Evolutionary conservation across 2,888 invertebrate genomes (phyloP).

Genomic region (Pyrgus malvae): DNA sequence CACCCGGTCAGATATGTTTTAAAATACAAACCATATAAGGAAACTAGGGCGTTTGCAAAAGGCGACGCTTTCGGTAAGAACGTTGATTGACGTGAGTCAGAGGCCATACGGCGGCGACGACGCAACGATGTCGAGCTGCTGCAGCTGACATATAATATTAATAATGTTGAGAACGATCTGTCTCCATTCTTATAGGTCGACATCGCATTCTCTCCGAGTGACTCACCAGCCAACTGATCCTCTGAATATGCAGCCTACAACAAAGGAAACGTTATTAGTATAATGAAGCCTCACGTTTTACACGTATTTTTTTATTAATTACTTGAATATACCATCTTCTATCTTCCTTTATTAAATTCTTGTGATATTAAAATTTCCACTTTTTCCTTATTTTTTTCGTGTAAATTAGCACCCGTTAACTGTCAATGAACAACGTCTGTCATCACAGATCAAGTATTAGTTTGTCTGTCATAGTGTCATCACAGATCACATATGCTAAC

Average conservation of each 20-base stretch:
- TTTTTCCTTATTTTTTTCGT: no score
- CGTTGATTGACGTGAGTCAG: constrained; percentile 76
- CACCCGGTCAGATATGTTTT: constrained; percentile 63
- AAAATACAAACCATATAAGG: constrained; percentile 84
- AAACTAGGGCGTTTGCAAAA: constrained; percentile 79
- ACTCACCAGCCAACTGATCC: constrained; percentile 96
- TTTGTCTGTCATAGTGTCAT: no score
- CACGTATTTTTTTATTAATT: neutral
- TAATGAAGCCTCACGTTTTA: neutral
- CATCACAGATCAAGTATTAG: no score
- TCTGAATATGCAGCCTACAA: constrained; percentile 93
- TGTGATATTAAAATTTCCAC: no score
- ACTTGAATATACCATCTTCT: constrained; percentile 9
- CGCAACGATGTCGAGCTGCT: neutral
- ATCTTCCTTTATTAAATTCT: no score
- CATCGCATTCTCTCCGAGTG: constrained; percentile 28
- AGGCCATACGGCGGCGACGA: constrained; percentile 44
- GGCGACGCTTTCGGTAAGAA: constrained; percentile 70
- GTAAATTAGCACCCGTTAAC: no score
- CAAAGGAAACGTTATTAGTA: constrained; percentile 30
- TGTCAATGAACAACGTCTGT: no score
- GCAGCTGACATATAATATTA: neutral
- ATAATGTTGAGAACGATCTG: neutral
- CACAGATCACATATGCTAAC: no score
- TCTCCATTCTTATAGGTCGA: constrained; percentile 7